Percentiles rank a stretch among this genome's conserved stretches.
Evolutionary conservation across 2,888 invertebrate genomes (phyloP).

Genomic region (Odontocerum albicorne): DNA sequence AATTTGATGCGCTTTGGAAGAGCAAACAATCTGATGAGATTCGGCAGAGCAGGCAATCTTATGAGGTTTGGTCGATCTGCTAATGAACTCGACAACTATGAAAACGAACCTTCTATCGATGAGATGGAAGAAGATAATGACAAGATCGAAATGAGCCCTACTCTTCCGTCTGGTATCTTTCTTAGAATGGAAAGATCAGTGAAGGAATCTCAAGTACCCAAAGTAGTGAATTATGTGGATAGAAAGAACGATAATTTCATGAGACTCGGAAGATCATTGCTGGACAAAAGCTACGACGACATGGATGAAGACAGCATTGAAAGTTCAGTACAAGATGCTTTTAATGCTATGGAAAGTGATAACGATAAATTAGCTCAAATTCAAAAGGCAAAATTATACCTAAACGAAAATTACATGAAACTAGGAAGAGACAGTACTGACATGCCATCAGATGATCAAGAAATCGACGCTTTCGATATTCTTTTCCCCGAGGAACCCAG

Average conservation of each 20-base stretch:
- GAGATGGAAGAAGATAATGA: constrained; percentile 11
- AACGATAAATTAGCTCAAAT: constrained; percentile 14
- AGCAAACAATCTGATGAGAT: constrained; percentile 30
- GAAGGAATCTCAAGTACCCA: constrained; percentile 12
- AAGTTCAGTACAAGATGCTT: not conserved
- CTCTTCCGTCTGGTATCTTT: constrained; percentile 5
- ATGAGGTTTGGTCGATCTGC: constrained; percentile 30
- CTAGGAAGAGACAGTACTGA: constrained; percentile 22
- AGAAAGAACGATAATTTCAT: constrained; percentile 33
- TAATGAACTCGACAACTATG: constrained; percentile 29
- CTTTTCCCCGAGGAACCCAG: constrained; percentile 31
- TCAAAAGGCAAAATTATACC: constrained; percentile 22
- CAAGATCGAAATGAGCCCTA: constrained; percentile 16
- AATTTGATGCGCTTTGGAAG: constrained; percentile 35
- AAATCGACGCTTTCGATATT: constrained; percentile 21
- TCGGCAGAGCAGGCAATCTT: constrained; percentile 21
- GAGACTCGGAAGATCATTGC: constrained; percentile 26
- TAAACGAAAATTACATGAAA: constrained; percentile 25
- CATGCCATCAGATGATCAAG: constrained; percentile 11
- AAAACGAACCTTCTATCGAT: constrained; percentile 13
- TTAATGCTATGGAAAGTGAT: constrained; percentile 2
- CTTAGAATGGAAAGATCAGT: constrained; percentile 24
- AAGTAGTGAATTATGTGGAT: constrained; percentile 16
- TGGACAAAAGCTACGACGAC: constrained; percentile 23
- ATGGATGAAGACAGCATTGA: constrained; percentile 9